Conservation (phyloP, 1,140 invertebrate species). For the Aphidius ervi region DNA sequence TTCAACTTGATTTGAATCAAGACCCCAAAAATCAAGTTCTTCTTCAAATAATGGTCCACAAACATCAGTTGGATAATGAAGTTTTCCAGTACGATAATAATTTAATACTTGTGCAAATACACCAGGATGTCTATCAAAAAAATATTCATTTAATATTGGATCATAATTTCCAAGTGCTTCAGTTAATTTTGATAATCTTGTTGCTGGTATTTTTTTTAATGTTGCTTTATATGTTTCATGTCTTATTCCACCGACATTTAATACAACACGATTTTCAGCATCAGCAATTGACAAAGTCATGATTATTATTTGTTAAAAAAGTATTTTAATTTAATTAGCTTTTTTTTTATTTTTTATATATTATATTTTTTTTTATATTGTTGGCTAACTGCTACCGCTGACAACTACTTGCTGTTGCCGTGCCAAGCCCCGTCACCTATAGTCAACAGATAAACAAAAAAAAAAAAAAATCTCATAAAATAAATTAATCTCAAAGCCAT, state of each 20-base stretch:
- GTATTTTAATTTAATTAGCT: not conserved
- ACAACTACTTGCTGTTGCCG: constrained; percentile 34
- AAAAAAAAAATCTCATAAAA: no score
- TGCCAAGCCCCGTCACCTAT: constrained; percentile 38
- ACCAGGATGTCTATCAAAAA: constrained; percentile 97
- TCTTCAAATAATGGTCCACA: constrained; percentile 98
- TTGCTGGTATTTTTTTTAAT: constrained; percentile 92
- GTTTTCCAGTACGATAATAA: constrained; percentile 93
- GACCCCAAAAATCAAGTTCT: constrained; percentile 94
- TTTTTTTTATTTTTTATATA: not conserved
- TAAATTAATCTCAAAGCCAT: no score
- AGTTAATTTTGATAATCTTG: constrained; percentile 81
- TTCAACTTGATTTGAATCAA: constrained; percentile 92
- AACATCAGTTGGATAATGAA: constrained; percentile 97
- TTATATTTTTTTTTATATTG: not conserved
- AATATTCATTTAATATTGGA: constrained; percentile 96
- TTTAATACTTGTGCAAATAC: constrained; percentile 94
- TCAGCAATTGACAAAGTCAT: constrained; percentile 51
- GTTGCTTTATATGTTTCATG: constrained; percentile 94
- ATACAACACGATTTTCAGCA: constrained; percentile 80
- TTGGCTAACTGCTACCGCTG: constrained; percentile 48
- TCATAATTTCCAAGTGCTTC: constrained; percentile 93
- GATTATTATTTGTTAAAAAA: constrained; percentile 27
- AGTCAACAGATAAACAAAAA: constrained; percentile 16
- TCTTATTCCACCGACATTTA: constrained; percentile 96